Conservation (phyloP, 2,797 vertebrate species). For the Falco novaeseelandiae region DNA sequence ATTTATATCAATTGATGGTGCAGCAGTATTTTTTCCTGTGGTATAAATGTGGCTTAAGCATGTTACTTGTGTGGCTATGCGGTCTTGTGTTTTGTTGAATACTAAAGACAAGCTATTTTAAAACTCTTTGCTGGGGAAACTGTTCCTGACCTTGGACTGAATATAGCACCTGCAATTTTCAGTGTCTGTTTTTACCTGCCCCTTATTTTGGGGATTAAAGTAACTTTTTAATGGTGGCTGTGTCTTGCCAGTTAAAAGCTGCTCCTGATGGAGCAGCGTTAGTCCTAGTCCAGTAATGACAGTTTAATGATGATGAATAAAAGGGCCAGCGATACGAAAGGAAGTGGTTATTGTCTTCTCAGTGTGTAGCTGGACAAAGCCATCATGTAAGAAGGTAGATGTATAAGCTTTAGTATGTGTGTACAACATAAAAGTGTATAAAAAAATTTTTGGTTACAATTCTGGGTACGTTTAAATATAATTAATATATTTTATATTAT, state of each 20-base stretch:
- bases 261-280: not conserved
- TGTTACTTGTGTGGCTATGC: not conserved
- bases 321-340: not conserved
- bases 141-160: not conserved
- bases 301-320: not conserved
- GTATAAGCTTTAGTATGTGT: not conserved
- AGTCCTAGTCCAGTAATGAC: too few species aligned
- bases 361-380: rapidly evolving
- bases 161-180: not conserved
- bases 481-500: too few species aligned
- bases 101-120: not conserved
- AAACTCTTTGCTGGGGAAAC: not conserved
- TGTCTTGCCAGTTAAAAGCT: not conserved
- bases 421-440: rapidly evolving
- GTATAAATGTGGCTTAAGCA: not conserved
- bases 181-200: not conserved
- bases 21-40: not conserved
- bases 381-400: rapidly evolving
- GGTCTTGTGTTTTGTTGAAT: not conserved
- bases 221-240: not conserved
- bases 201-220: not conserved
- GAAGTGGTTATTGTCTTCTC: not conserved
- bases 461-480: not conserved
- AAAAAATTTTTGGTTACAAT: not conserved
- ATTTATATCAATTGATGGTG: not conserved